Evolutionary conservation across 2,797 vertebrate genomes (phyloP).

Genomic region (Lepidocolaptes lacrymiger): DNA sequence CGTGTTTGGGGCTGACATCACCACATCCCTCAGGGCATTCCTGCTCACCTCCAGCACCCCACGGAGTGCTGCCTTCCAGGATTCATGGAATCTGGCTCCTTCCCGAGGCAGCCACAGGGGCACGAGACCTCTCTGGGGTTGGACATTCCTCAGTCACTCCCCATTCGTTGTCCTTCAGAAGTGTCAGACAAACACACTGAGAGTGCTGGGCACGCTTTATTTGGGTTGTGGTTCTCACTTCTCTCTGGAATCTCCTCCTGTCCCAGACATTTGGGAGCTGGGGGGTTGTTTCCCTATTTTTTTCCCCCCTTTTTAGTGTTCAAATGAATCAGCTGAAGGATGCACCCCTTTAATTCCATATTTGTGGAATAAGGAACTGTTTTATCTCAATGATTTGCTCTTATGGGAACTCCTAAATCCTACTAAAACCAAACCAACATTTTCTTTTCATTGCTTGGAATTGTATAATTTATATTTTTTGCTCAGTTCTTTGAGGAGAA

Average conservation of each 20-base stretch:
- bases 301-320: not conserved
- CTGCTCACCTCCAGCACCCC: not conserved
- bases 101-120: not conserved
- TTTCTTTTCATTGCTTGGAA: not conserved
- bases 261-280: not conserved
- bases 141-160: not conserved
- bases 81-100: not conserved
- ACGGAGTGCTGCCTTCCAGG: not conserved
- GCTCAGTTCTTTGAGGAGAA: not conserved
- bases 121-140: not conserved
- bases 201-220: not conserved
- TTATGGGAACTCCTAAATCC: not conserved
- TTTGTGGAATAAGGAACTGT: not conserved
- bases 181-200: not conserved
- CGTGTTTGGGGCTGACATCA: slow-evolving; percentile 12
- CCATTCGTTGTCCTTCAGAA: not conserved
- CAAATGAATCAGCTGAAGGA: not conserved
- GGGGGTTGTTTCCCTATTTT: not conserved
- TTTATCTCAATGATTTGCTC: not conserved
- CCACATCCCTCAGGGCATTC: not conserved
- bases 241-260: not conserved
- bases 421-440: not conserved
- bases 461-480: not conserved
- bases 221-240: not conserved
- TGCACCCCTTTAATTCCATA: not conserved